phyloP scores from a whole-genome alignment of 2,888 invertebrate genomes.

The Hydrotaea cyrtoneurina region DNA sequence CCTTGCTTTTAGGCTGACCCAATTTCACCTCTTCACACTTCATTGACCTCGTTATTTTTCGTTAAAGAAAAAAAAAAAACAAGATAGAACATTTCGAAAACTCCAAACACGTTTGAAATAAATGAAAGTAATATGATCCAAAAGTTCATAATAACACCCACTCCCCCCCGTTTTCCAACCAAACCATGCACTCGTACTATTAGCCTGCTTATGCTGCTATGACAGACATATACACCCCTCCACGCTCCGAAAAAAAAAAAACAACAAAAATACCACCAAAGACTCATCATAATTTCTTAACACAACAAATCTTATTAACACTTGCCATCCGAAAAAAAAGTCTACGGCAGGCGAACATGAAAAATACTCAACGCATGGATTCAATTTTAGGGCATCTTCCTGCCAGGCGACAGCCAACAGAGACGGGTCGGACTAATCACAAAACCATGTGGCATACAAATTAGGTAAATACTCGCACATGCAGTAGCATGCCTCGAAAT shows the following conservation, averaged over 20 bases:
- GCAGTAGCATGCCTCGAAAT: not conserved
- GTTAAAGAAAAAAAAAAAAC: constrained; percentile 2
- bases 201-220: not conserved
- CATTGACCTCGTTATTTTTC: constrained; percentile 47
- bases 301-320: constrained; percentile 60
- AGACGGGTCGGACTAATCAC: constrained; percentile 4
- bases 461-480: constrained; percentile 39
- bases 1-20: constrained; percentile 19
- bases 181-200: not conserved
- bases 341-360: not conserved
- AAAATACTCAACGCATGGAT: not conserved
- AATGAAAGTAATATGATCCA: constrained; percentile 43
- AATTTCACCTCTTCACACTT: constrained; percentile 39
- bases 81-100: constrained; percentile 17
- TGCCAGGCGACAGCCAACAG: not conserved
- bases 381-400: not conserved
- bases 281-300: constrained; percentile 51
- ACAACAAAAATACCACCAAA: constrained; percentile 11
- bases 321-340: constrained; percentile 40
- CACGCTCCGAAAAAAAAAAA: no score
- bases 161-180: not conserved
- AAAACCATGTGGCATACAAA: constrained; percentile 56
- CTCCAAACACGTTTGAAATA: constrained; percentile 52
- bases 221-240: not conserved
- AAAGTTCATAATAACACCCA: constrained; percentile 11